Conservation (phyloP, 2,888 invertebrate species). For the Beris chalybata region DNA sequence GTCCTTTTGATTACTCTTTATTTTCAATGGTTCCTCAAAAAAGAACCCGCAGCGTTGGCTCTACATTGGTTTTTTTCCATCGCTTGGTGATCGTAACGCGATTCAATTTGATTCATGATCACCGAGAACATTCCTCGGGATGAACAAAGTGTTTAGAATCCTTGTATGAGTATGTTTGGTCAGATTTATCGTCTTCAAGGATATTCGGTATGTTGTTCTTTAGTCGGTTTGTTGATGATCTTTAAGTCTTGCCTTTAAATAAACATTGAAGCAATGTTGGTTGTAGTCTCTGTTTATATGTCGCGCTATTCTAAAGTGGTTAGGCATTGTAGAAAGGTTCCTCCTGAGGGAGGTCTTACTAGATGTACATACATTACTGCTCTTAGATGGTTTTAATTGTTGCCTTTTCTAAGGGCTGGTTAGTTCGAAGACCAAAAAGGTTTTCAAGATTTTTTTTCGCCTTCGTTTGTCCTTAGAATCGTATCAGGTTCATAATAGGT, state of each 20-base stretch:
- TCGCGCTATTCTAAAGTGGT: not conserved
- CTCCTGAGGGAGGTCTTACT: constrained; percentile 19
- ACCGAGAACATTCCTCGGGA: not conserved
- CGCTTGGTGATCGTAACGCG: no score
- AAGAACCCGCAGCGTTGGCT: no score
- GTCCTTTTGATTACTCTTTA: no score
- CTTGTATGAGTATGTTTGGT: constrained; percentile 6
- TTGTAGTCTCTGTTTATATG: constrained; percentile 15
- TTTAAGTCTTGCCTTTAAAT: constrained; percentile 16
- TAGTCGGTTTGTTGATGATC: not conserved
- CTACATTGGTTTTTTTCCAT: no score
- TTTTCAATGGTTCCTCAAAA: no score
- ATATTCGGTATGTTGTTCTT: constrained; percentile 9
- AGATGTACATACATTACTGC: no score
- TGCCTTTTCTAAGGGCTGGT: no score
- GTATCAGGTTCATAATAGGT: constrained; percentile 8
- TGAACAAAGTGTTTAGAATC: not conserved
- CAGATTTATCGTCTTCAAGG: not conserved
- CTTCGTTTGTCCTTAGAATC: no score
- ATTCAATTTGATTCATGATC: constrained; percentile 25
- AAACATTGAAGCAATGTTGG: constrained; percentile 14
- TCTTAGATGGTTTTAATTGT: no score
- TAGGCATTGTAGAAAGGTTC: constrained; percentile 2
- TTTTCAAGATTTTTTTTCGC: no score
- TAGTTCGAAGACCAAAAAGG: no score